Evolutionary conservation across 2,113 vertebrate genomes (phyloP).

Genomic region (Pristiophorus japonicus): DNA sequence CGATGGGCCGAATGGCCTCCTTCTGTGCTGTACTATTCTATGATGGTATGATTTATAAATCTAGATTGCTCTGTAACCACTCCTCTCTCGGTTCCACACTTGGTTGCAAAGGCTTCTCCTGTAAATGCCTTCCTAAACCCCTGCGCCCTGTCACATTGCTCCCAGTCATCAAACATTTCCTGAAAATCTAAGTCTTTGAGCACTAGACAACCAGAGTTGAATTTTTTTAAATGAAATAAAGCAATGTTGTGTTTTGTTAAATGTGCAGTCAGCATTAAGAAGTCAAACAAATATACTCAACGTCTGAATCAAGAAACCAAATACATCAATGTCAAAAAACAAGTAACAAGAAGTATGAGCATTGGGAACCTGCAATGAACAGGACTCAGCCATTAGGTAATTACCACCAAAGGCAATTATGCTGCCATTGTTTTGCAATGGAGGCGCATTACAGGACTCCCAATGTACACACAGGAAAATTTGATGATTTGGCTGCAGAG

Average conservation of each 20-base stretch:
- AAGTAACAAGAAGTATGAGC: not conserved
- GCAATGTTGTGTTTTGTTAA: not conserved
- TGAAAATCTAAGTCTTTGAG: not conserved
- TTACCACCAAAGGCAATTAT: constrained; percentile 32
- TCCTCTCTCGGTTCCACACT: not conserved
- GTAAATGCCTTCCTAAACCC: not conserved
- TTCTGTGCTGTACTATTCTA: too few relatives aligned
- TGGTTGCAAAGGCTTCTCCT: not conserved
- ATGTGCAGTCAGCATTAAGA: not conserved
- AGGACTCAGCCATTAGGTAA: constrained; percentile 19
- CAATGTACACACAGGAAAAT: constrained; percentile 22
- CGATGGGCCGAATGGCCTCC: too few relatives aligned
- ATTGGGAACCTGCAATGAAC: not conserved
- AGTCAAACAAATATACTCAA: not conserved
- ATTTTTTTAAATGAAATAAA: not conserved
- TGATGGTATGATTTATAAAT: not conserved
- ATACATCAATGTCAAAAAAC: constrained; percentile 14
- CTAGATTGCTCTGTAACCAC: too few relatives aligned
- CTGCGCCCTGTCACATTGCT: not conserved
- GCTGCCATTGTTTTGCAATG: not conserved
- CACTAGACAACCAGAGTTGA: not conserved
- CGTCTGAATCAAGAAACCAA: not conserved
- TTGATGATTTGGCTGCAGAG: constrained; percentile 14
- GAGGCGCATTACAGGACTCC: constrained; percentile 32
- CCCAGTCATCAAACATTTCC: not conserved